These are phyloP conservation scores for Heliconius hortense DNA, from an alignment of 2,888 invertebrate species.

Conservation along the genomic window DNA sequence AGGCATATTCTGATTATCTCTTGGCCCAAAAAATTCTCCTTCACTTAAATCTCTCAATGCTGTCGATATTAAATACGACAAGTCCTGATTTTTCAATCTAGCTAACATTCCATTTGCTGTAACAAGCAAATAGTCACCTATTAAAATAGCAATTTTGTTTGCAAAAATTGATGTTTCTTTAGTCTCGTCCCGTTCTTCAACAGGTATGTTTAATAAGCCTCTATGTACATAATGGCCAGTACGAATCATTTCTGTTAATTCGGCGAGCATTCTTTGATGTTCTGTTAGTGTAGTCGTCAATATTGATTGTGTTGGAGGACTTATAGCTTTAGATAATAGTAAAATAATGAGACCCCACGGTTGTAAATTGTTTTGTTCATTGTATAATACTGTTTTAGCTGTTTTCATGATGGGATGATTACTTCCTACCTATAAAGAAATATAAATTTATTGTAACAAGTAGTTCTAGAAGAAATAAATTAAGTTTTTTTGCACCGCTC, in stretches of 20 bases:
- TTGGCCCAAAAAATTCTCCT: slow-evolving; percentile 89
- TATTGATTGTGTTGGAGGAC: slow-evolving; percentile 81
- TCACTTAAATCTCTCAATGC: slow-evolving; percentile 91
- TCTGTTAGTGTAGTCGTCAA: slow-evolving; percentile 80
- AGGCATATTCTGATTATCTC: slow-evolving; percentile 88
- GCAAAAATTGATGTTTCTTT: slow-evolving; percentile 90
- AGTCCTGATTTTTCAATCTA: slow-evolving; percentile 85
- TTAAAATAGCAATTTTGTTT: slow-evolving; percentile 93
- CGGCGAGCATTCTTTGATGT: slow-evolving; percentile 75
- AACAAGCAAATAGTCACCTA: slow-evolving; percentile 92
- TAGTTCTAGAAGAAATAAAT: background rate
- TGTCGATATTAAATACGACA: slow-evolving; percentile 90
- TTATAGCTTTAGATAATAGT: slow-evolving; percentile 88
- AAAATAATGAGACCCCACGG: slow-evolving; percentile 93
- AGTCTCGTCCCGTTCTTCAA: slow-evolving; percentile 76
- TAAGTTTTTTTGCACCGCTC: background rate
- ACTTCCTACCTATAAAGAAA: slow-evolving; percentile 84
- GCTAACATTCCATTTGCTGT: slow-evolving; percentile 92
- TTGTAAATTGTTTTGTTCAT: slow-evolving; percentile 91
- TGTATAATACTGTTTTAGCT: slow-evolving; percentile 90
- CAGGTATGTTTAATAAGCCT: slow-evolving; percentile 75
- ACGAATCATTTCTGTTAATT: slow-evolving; percentile 94
- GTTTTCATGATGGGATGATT: slow-evolving; percentile 94
- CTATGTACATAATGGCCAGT: slow-evolving; percentile 92
- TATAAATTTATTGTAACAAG: background rate